Percentiles rank a stretch among this genome's conserved stretches.
These are phyloP conservation scores for Epinephelus cyanopodus DNA, from an alignment of 2,113 vertebrate species.

Conservation along the genomic window DNA sequence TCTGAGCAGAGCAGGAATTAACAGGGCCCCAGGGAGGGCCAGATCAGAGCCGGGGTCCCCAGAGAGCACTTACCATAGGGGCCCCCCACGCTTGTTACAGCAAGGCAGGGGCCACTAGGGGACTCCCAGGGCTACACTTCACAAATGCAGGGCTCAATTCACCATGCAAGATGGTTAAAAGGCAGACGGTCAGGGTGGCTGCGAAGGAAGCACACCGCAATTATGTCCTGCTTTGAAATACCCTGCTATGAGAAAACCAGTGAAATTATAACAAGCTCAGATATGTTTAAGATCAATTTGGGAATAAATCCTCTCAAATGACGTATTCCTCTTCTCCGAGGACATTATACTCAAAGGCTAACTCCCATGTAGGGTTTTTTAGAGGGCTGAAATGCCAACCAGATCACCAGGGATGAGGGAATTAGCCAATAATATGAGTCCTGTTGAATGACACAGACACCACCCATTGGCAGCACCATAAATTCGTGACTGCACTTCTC, in stretches of 20 bases:
- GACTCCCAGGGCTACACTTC: slow-evolving; percentile 79
- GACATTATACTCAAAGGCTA: slow-evolving; percentile 70
- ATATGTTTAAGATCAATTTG: slow-evolving; percentile 80
- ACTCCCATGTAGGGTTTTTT: slow-evolving; percentile 59
- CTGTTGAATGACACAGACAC: slow-evolving; percentile 75
- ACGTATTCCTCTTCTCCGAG: slow-evolving; percentile 64
- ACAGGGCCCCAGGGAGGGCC: slow-evolving; percentile 78
- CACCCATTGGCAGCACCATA: slow-evolving; percentile 67
- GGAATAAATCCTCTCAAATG: slow-evolving; percentile 71
- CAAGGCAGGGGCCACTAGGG: slow-evolving; percentile 81
- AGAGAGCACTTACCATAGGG: slow-evolving; percentile 82
- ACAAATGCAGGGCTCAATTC: slow-evolving; percentile 79
- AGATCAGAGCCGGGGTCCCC: slow-evolving; percentile 74
- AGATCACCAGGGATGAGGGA: slow-evolving; percentile 67
- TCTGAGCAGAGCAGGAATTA: slow-evolving; percentile 82
- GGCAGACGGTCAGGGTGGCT: slow-evolving; percentile 66
- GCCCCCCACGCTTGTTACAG: slow-evolving; percentile 82
- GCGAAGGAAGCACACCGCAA: slow-evolving; percentile 65
- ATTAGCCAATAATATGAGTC: slow-evolving; percentile 72
- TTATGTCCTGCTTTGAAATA: slow-evolving; percentile 75
- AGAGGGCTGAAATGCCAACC: slow-evolving; percentile 65
- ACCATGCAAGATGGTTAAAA: slow-evolving; percentile 73
- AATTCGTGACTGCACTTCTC: slow-evolving; percentile 59
- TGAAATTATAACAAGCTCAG: slow-evolving; percentile 75
- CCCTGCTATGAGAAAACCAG: slow-evolving; percentile 21